phyloP scores from a whole-genome alignment of 2,888 invertebrate genomes.

The Sceliomorpha sp. region DNA sequence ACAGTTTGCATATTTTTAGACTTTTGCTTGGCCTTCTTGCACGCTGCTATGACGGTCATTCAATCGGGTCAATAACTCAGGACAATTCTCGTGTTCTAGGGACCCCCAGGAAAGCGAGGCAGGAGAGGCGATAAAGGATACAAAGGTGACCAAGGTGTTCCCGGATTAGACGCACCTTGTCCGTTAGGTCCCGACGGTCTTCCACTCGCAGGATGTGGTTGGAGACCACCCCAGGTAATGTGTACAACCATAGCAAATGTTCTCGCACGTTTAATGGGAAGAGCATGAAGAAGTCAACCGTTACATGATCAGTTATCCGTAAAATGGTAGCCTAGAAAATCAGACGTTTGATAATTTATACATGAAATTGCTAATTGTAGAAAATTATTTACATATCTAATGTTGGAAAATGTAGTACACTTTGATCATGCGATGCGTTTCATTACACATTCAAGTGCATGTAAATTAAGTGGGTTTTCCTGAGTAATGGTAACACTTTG shows the following conservation, averaged over 20 bases:
- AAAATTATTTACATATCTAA: too few relatives aligned
- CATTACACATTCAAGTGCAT: slow-evolving; percentile 4
- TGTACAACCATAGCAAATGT: too few relatives aligned
- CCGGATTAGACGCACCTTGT: slow-evolving; percentile 99
- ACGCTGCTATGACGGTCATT: slow-evolving; percentile 61
- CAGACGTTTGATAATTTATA: too few relatives aligned
- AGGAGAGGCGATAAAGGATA: slow-evolving; percentile 95
- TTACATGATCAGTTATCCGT: too few relatives aligned
- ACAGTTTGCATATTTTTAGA: slow-evolving; percentile 57
- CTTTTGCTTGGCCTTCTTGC: slow-evolving; percentile 74
- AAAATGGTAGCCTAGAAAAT: too few relatives aligned
- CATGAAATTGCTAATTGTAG: too few relatives aligned
- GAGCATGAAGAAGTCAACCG: too few relatives aligned
- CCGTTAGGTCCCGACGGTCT: slow-evolving; percentile 97
- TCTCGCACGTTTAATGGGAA: too few relatives aligned
- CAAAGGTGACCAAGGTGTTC: slow-evolving; percentile 97
- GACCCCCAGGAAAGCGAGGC: slow-evolving; percentile 93
- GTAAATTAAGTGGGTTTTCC: not conserved
- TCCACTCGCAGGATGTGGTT: slow-evolving; percentile 97
- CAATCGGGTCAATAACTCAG: slow-evolving; percentile 2
- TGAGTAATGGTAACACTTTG: slow-evolving; percentile 30
- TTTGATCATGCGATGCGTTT: too few relatives aligned
- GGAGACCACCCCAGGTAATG: slow-evolving; percentile 93
- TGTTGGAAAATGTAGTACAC: too few relatives aligned
- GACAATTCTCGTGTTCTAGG: slow-evolving; percentile 86